A percentile compares a stretch with the other conserved stretches of the same genome.
Evolutionary conservation across 2,888 invertebrate species (phyloP).

Genomic region (Phragmatobia fuliginosa): DNA sequence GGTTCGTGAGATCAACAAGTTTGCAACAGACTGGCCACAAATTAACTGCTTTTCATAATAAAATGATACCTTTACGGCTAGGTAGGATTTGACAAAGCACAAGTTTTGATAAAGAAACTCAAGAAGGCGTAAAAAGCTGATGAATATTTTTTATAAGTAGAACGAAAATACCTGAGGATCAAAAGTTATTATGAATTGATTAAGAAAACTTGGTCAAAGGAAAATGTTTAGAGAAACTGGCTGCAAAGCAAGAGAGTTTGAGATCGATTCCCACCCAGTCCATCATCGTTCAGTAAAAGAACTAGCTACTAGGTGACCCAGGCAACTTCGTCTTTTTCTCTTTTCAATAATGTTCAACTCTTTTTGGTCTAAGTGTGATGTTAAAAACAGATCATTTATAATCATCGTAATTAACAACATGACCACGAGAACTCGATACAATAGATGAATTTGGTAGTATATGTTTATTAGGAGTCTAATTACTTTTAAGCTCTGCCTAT

Average conservation of each 20-base stretch:
- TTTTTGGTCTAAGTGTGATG: too few species aligned
- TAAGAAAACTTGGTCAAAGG: neutral
- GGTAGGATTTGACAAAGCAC: neutral
- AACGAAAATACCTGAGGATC: neutral
- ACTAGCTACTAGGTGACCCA: too few species aligned
- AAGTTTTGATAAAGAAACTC: neutral
- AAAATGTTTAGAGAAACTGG: too few species aligned
- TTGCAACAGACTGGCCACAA: neutral
- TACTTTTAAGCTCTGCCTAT: neutral
- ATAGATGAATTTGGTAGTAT: neutral
- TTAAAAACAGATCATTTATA: too few species aligned
- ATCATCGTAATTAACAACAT: too few species aligned
- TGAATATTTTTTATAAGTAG: neutral
- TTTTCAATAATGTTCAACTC: too few species aligned
- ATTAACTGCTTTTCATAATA: neutral
- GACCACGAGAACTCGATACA: too few species aligned
- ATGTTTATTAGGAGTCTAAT: neutral
- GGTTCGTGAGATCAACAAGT: neutral
- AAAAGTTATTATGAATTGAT: neutral
- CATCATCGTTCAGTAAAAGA: too few species aligned
- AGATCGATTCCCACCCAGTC: too few species aligned
- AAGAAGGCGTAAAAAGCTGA: neutral
- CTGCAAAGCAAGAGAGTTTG: too few species aligned
- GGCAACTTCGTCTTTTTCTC: too few species aligned
- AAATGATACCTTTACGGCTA: neutral